Evolutionary conservation across 2,888 invertebrate genomes (phyloP).

Genomic region (Marronus borbonicus): DNA sequence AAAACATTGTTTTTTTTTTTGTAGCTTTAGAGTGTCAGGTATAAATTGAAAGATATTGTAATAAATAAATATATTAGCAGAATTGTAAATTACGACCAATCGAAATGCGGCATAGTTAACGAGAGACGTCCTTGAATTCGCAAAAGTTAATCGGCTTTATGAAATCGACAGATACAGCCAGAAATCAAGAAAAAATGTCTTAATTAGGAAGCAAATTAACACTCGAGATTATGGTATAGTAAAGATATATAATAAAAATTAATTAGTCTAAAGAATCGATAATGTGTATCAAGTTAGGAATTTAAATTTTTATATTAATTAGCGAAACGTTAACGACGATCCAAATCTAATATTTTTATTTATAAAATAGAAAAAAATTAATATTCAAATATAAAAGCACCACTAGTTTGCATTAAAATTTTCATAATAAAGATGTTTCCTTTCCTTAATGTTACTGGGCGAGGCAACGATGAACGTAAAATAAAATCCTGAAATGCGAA

Average conservation of each 20-base stretch:
- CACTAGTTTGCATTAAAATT: neutral
- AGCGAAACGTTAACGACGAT: neutral
- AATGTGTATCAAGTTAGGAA: neutral
- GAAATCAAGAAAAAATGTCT: constrained; percentile 1
- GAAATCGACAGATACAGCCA: constrained; percentile 18
- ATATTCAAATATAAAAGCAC: neutral
- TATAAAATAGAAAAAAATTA: neutral
- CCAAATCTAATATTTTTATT: neutral
- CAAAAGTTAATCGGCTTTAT: constrained; percentile 12
- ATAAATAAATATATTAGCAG: constrained; percentile 7
- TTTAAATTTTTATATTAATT: constrained; percentile 2
- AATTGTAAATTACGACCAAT: neutral
- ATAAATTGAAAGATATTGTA: neutral
- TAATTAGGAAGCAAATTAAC: constrained; percentile 10
- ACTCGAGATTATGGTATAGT: no score
- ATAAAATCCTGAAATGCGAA: neutral
- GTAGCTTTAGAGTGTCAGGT: no score
- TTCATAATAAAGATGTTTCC: constrained; percentile 13
- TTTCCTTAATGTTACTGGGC: neutral
- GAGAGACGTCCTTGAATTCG: neutral
- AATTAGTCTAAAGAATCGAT: constrained; percentile 8
- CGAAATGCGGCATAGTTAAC: no score
- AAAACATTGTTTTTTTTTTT: constrained; percentile 17
- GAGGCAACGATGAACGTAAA: neutral
- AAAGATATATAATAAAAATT: constrained; percentile 21